Percentiles rank a stretch among this genome's conserved stretches.
phyloP scores from a whole-genome alignment of 1,140 invertebrate species.

The Aphelenchoides besseyi region DNA sequence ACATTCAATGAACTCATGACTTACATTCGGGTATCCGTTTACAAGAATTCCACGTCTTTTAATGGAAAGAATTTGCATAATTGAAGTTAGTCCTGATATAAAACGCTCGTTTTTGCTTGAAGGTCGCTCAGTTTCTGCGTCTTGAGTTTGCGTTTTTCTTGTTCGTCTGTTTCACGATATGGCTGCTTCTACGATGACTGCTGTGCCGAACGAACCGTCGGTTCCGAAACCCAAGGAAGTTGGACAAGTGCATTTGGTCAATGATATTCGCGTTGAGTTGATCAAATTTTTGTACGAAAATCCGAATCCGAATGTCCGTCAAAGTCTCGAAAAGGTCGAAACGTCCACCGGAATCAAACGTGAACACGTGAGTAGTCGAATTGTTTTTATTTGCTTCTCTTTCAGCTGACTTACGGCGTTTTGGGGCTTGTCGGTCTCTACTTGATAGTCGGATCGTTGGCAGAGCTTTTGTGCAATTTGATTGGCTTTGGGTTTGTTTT shows the following conservation, averaged over 20 bases:
- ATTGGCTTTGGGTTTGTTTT: slow-evolving; percentile 93
- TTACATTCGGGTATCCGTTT: too few relatives aligned
- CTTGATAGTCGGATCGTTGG: slow-evolving; percentile 86
- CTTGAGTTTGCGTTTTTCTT: too few relatives aligned
- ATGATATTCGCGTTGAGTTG: background rate
- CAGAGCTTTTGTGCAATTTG: slow-evolving; percentile 86
- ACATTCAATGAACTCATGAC: too few relatives aligned
- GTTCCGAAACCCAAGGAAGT: too few relatives aligned
- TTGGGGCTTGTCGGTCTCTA: slow-evolving; percentile 68
- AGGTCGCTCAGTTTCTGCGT: too few relatives aligned
- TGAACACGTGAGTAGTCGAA: slow-evolving; percentile 8
- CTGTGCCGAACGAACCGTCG: too few relatives aligned
- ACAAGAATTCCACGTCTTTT: too few relatives aligned
- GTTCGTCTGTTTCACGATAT: too few relatives aligned
- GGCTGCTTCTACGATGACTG: too few relatives aligned
- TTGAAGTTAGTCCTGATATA: too few relatives aligned
- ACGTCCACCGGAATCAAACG: slow-evolving; percentile 16
- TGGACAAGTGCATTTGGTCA: background rate
- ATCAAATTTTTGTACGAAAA: background rate
- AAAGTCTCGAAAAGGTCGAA: background rate
- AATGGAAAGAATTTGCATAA: too few relatives aligned
- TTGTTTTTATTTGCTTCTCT: slow-evolving; percentile 36
- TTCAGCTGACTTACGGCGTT: slow-evolving; percentile 67
- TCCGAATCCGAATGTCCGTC: background rate
- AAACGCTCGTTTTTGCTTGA: too few relatives aligned